Conservation (phyloP, 2,113 vertebrate species). For the Phrynosoma blainvillii region DNA sequence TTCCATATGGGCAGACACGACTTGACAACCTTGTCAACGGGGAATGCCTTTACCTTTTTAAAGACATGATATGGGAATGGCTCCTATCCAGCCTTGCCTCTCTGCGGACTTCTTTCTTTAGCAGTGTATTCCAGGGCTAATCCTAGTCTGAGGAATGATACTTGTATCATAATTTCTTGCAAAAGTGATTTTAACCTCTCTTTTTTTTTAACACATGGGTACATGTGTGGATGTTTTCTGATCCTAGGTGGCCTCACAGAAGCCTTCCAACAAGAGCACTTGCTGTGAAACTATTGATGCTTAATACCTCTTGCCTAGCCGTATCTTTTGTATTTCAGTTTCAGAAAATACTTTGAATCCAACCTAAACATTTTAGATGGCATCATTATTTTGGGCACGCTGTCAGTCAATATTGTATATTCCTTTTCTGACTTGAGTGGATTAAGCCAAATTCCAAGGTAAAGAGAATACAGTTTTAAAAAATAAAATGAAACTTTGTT, state of each 20-base stretch:
- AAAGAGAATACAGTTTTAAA: slow-evolving; percentile 44
- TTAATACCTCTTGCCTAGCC: not conserved
- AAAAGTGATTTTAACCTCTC: not conserved
- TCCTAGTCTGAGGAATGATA: not conserved
- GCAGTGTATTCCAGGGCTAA: not conserved
- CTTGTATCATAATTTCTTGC: not conserved
- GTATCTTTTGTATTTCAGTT: slow-evolving; percentile 75
- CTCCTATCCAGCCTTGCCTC: not conserved
- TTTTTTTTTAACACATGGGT: not conserved
- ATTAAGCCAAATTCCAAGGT: slow-evolving; percentile 84
- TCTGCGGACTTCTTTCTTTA: not conserved
- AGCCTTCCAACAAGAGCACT: not conserved
- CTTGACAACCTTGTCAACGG: too few relatives aligned
- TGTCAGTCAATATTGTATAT: slow-evolving; percentile 84
- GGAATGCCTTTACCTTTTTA: too few relatives aligned
- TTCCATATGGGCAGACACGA: too few relatives aligned
- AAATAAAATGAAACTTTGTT: not conserved
- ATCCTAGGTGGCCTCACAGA: not conserved
- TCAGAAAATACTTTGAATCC: slow-evolving; percentile 85
- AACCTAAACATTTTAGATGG: slow-evolving; percentile 87
- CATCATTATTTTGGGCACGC: slow-evolving; percentile 79
- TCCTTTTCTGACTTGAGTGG: slow-evolving; percentile 76
- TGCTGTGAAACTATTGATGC: not conserved
- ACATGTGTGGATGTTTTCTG: not conserved
- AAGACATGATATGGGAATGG: too few relatives aligned